Evolutionary conservation across 2,797 vertebrate species (phyloP).

Genomic region (Acanthurus tractus): DNA sequence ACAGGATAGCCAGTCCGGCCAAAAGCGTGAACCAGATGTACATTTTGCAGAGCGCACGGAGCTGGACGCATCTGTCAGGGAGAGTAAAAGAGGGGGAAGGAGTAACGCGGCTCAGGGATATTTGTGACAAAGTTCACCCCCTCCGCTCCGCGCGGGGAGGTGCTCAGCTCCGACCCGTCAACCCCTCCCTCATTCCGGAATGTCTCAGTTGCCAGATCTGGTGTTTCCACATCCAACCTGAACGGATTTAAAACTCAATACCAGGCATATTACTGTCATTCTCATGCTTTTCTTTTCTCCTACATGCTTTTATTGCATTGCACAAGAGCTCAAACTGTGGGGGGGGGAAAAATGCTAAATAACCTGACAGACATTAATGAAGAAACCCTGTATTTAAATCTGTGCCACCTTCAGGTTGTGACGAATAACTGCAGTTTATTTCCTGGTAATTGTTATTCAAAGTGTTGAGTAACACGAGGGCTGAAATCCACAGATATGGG

Average conservation of each 20-base stretch:
- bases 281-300: accelerated
- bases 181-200: slow-evolving; percentile 54
- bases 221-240: neutral
- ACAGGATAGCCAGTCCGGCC: slow-evolving; percentile 73
- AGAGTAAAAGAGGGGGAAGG: neutral
- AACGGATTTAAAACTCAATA: neutral
- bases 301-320: accelerated
- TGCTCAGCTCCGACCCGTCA: neutral
- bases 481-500: neutral
- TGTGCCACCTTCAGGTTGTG: slow-evolving; percentile 1
- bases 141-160: slow-evolving; percentile 39
- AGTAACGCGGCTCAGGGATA: neutral
- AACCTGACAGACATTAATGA: neutral
- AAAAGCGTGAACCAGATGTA: slow-evolving; percentile 67
- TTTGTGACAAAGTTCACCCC: slow-evolving; percentile 75
- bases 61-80: neutral
- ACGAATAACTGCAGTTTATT: neutral
- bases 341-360: neutral
- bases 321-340: accelerated
- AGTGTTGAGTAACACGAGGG: neutral
- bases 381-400: neutral
- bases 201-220: slow-evolving; percentile 55
- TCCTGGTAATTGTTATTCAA: neutral
- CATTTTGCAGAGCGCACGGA: slow-evolving; percentile 59
- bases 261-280: accelerated